Base-by-base conservation (phyloP, 1,140 invertebrate genomes). In the Nylanderia fulva region DNA sequence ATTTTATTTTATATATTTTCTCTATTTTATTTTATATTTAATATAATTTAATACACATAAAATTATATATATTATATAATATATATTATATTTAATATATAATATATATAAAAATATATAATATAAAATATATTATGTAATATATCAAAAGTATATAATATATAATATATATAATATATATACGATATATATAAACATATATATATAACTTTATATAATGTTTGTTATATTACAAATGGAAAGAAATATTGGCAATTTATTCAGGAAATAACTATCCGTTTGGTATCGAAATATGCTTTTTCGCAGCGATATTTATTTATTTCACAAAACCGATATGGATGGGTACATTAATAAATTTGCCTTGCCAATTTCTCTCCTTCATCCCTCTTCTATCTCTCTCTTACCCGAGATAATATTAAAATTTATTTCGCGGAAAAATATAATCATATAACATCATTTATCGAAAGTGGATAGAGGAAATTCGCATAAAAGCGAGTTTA, bases 261-360 rank as follows among this genome's bases (percentile, higher is more conserved):
- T 63, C 58, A 29, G 29, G 42, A 45, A 36, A 27, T 61, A 75
- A 9, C 29, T 21, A 56, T 72, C 36, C 8, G 21, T 75, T 61
- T 18, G 18, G 24, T 45, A 27, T 58, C 13, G 29, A 9, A 64
- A n/a, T 64, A 9, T 33, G 9, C 11, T 18, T 21, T 58, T 42
- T n/a, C n/a, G 3, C 8, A 33, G 11, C 6, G 27, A 24, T 77
- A 45, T 33, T 64, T 77, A 68, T 68, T 39, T 45, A 71, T 52
- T 75, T 75, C 11, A 15, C 7, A 7, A 42, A 60, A 8, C 8
- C 33, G 54, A n/a, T 60, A 15, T 4, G n/a, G 1, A 13, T 11
- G 72, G 24, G 42, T 45, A n/a, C 27, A 39, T 76, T 63, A 33
- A 76, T 76, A 21, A 76, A 76, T 76, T n/a, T 45, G 24, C 64